Conservation (phyloP, 2,888 invertebrate genomes). For the Drosophila gaucha region DNA sequence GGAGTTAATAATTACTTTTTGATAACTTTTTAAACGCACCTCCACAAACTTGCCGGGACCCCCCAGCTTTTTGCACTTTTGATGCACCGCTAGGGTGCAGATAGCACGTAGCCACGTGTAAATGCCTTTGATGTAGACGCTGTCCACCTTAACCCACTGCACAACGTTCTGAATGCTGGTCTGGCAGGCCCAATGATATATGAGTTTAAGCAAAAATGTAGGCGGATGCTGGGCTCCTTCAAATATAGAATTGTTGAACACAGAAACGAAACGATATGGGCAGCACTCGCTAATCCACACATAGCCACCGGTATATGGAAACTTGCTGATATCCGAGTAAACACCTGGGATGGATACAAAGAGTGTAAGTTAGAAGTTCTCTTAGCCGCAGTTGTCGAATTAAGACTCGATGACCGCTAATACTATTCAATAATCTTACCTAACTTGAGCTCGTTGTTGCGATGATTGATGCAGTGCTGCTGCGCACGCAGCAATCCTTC, state of each 20-base stretch:
- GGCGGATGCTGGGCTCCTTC: conserved; percentile 94
- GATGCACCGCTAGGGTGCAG: conserved; percentile 92
- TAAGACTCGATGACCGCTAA: too few relatives aligned
- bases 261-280: conserved; percentile 93
- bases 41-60: conserved; percentile 90
- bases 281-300: conserved; percentile 96
- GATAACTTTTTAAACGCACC: conserved; percentile 54
- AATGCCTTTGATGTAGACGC: conserved; percentile 88
- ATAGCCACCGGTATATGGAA: conserved; percentile 95
- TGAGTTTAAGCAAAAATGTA: conserved; percentile 91
- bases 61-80: conserved; percentile 90
- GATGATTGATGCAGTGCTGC: conserved; percentile 90
- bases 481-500: conserved; percentile 92
- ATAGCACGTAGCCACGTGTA: conserved; percentile 91
- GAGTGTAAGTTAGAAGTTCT: background rate
- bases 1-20: background rate
- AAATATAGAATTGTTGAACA: conserved; percentile 94
- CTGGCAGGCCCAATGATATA: conserved; percentile 97
- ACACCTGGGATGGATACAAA: conserved; percentile 86
- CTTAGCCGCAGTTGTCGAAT: background rate
- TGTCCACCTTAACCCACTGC: conserved; percentile 94
- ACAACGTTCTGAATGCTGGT: conserved; percentile 95
- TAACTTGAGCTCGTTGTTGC: conserved; percentile 89
- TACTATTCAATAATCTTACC: too few relatives aligned
- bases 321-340: conserved; percentile 93